phyloP scores from a whole-genome alignment of 2,113 vertebrate genomes.

The Catagonus wagneri region DNA sequence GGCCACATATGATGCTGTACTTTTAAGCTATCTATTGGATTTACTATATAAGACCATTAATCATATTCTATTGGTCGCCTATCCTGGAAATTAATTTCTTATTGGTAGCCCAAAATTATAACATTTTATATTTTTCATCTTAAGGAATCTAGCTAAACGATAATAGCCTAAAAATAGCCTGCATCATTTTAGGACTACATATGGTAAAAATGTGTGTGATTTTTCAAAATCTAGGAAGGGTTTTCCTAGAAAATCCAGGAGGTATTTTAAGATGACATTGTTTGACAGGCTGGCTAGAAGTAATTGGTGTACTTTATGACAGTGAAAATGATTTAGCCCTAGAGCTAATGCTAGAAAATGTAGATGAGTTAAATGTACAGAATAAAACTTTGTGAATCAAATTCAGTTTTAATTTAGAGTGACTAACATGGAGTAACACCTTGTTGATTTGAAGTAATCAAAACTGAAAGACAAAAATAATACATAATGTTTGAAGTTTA shows the following conservation, averaged over 20 bases:
- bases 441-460: neutral
- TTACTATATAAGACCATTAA: neutral
- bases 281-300: neutral
- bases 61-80: neutral
- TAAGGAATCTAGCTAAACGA: neutral
- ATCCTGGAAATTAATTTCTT: neutral
- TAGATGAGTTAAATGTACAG: neutral
- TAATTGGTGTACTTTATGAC: neutral
- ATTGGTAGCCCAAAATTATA: neutral
- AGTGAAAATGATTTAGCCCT: neutral
- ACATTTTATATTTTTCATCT: neutral
- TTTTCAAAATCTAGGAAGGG: neutral
- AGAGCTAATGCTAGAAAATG: neutral
- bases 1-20: neutral
- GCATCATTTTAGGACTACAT: neutral
- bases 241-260: too few relatives aligned
- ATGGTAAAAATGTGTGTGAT: neutral
- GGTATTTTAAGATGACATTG: neutral
- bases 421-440: neutral
- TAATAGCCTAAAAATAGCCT: neutral
- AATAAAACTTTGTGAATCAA: neutral
- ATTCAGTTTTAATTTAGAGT: neutral
- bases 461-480: neutral
- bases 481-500: neutral
- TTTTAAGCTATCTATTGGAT: neutral